Evolutionary conservation across 2,888 invertebrate species (phyloP), one percentile per base, ranked within the genome.

Genomic region (Tryphoninae sp.): DNA sequence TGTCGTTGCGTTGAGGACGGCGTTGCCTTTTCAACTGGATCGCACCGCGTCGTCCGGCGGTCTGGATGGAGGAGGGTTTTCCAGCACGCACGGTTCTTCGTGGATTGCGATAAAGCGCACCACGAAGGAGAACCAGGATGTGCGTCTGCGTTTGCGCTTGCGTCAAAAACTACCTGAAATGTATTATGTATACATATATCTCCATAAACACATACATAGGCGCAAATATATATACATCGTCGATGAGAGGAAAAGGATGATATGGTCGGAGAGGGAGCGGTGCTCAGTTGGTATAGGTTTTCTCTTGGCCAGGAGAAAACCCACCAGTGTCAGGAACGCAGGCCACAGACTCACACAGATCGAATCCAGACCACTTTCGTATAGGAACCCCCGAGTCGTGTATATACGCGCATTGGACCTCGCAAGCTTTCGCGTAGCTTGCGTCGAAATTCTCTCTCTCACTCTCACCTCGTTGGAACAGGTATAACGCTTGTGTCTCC

Each of bases 101-200:
- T 72, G 71, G 33, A 45, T 68, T 62, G 49, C 68, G 62, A 73
- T 42, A 69, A 67, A 80, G 33, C 51, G 19, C 76, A 8, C 55
- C 55, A 55, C 45, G 84, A 85, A 83, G 51, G 82, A 71, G 65
- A 71, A 49, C 71, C 82, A 68, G 78, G 71, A 76, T 67, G 81
- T 79, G 86, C 87, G 88, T 87, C 85, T 85, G 87, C 86, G 87
- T 88, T 83, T 82, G 89, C 90, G 90, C 88, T 84, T 88, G 90
- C 90, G 90, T 88, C 81, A 61, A 62, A 72, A 68, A 80, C 69
- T 55, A 55, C 68, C 71, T 9, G 40, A 61, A 45, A 67, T 16
- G 6, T 19, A n/a, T 3, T 3, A 19, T 45, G 13, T 11, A 13
- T 13, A 45, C 13, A 62, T 58, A 22, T n/a, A 77, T 3, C 1